A percentile compares a stretch with the other conserved stretches of the same genome.
phyloP scores from a whole-genome alignment of 2,113 vertebrate genomes.

The Rhinogobius similis region DNA sequence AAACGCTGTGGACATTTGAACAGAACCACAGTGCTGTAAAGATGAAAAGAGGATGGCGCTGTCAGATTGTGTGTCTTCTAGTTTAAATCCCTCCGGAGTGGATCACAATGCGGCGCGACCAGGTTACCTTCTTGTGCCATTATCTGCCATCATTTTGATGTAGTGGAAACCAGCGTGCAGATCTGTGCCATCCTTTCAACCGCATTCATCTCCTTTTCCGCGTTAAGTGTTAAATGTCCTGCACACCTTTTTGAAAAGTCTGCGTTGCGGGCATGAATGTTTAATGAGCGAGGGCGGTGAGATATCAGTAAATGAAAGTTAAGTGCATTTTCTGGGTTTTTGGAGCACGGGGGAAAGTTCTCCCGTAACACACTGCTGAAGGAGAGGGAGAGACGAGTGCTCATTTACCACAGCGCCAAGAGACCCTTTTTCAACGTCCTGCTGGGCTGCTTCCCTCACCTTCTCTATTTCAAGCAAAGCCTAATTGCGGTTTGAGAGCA shows the following conservation, averaged over 20 bases:
- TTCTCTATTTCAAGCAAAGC: conserved; percentile 65
- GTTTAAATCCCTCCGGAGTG: background rate
- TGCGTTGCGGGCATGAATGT: conserved; percentile 54
- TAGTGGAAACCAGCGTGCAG: conserved; percentile 2
- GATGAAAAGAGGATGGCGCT: background rate
- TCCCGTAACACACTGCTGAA: conserved; percentile 33
- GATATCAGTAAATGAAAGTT: conserved; percentile 66
- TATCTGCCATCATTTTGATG: conserved; percentile 16
- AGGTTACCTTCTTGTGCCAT: conserved; percentile 3
- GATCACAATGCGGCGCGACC: conserved; percentile 5
- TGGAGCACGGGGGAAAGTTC: conserved; percentile 57
- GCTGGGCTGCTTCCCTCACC: conserved; percentile 34
- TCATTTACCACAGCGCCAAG: conserved; percentile 50
- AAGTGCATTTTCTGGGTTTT: conserved; percentile 73
- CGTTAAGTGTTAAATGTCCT: conserved; percentile 28
- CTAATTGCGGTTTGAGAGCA: conserved; percentile 54
- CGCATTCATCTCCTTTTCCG: conserved; percentile 15
- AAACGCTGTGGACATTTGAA: background rate
- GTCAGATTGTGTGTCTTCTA: background rate
- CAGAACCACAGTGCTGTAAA: background rate
- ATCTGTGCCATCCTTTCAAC: conserved; percentile 23
- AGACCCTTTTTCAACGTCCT: conserved; percentile 53
- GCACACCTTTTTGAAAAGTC: conserved; percentile 36
- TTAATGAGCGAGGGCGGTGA: conserved; percentile 61
- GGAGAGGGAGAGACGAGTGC: conserved; percentile 35